These are phyloP conservation scores for Rhadina sibilatrix DNA, from an alignment of 2,113 vertebrate genomes.

Conservation along the genomic window DNA sequence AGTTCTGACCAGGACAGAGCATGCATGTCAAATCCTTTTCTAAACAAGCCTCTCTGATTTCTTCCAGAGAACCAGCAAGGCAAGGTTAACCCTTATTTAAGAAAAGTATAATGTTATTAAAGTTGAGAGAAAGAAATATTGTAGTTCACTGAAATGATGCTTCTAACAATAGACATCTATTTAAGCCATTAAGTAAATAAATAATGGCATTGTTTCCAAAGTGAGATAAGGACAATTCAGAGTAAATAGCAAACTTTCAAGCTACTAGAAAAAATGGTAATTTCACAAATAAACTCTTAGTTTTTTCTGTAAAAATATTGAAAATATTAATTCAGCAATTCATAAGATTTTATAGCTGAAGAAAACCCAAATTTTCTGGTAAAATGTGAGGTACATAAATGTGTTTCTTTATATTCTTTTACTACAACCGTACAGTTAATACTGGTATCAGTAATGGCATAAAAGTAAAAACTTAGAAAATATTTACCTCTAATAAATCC, in stretches of 20 bases:
- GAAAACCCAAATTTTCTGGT: neutral
- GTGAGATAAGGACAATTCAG: neutral
- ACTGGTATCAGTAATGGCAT: neutral
- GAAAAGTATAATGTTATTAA: neutral
- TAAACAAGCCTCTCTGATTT: conserved; percentile 35
- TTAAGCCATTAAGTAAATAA: neutral
- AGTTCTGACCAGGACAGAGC: conserved; percentile 19
- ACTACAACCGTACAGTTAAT: neutral
- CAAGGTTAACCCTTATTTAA: conserved; percentile 20
- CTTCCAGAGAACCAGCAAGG: conserved; percentile 10
- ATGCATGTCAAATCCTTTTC: conserved; percentile 46
- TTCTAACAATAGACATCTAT: neutral
- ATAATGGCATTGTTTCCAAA: neutral
- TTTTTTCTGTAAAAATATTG: neutral
- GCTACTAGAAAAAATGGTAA: neutral
- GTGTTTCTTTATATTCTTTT: neutral
- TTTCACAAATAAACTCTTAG: neutral
- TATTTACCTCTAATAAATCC: neutral
- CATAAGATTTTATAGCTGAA: neutral
- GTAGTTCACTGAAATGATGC: neutral
- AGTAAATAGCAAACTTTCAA: neutral
- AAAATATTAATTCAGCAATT: neutral
- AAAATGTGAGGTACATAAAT: neutral
- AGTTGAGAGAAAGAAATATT: neutral
- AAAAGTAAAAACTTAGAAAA: neutral